These are phyloP conservation scores for Cheumatopsyche charites DNA, from an alignment of 1,140 invertebrate genomes.

Conservation along the genomic window DNA sequence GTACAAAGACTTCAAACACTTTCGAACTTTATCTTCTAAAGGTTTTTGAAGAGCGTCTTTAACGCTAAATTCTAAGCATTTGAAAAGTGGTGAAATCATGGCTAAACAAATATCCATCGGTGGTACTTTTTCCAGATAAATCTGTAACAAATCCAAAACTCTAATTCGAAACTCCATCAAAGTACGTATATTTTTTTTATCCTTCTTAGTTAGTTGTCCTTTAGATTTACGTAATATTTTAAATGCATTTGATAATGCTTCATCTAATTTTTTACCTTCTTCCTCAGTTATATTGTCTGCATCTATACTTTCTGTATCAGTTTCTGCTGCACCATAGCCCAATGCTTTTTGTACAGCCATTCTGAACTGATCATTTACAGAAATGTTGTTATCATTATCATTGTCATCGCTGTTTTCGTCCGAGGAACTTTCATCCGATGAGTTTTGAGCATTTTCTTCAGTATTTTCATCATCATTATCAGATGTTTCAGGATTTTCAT, in stretches of 20 bases:
- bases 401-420: slow-evolving; percentile 54
- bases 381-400: slow-evolving; percentile 66
- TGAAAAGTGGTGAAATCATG: slow-evolving; percentile 69
- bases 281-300: slow-evolving; percentile 77
- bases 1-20: slow-evolving; percentile 67
- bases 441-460: slow-evolving; percentile 55
- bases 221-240: slow-evolving; percentile 68
- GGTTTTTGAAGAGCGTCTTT: slow-evolving; percentile 71
- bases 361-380: slow-evolving; percentile 69
- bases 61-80: slow-evolving; percentile 70
- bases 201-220: slow-evolving; percentile 66
- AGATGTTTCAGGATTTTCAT: slow-evolving; percentile 51
- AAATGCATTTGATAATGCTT: slow-evolving; percentile 73
- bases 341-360: slow-evolving; percentile 69
- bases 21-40: slow-evolving; percentile 66
- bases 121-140: slow-evolving; percentile 71
- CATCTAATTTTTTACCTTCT: slow-evolving; percentile 74
- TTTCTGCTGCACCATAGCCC: slow-evolving; percentile 61
- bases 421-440: slow-evolving; percentile 52
- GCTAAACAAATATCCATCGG: slow-evolving; percentile 69
- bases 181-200: slow-evolving; percentile 68
- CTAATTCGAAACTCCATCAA: slow-evolving; percentile 73
- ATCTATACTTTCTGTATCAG: slow-evolving; percentile 74
- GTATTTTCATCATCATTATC: slow-evolving; percentile 52
- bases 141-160: slow-evolving; percentile 73